Conservation (phyloP, 2,888 invertebrate genomes). For the Polydrusus cervinus region DNA sequence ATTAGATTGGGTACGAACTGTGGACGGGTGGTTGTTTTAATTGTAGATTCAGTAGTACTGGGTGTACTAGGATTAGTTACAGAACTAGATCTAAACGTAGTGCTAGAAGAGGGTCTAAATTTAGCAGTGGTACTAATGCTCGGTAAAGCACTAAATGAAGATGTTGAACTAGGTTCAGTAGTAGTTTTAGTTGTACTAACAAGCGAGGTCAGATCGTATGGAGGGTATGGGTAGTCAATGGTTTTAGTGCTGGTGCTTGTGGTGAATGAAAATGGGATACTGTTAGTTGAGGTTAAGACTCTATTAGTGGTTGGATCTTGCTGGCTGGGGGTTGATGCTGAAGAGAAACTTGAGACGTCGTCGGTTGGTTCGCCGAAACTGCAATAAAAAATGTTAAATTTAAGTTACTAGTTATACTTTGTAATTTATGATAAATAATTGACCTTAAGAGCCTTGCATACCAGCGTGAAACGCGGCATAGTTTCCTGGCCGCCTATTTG, state of each 20-base stretch:
- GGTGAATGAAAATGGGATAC: constrained; percentile 40
- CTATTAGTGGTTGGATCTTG: constrained; percentile 16
- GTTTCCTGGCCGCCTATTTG: no score
- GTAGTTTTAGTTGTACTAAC: constrained; percentile 47
- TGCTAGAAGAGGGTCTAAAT: no score
- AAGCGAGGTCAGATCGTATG: constrained; percentile 30
- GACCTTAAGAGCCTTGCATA: no score
- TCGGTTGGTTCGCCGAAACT: constrained; percentile 11
- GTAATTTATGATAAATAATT: no score
- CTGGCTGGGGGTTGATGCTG: constrained; percentile 3
- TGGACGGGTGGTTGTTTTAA: not conserved
- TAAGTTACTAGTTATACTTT: no score
- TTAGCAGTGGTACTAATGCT: no score
- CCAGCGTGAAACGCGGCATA: no score
- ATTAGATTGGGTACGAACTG: constrained; percentile 41
- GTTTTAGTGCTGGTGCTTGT: constrained; percentile 43
- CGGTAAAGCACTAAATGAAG: constrained; percentile 37
- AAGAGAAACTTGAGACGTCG: constrained; percentile 6
- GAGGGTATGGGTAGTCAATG: constrained; percentile 35
- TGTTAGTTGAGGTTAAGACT: constrained; percentile 46
- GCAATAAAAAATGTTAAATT: not conserved
- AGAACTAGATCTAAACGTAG: no score
- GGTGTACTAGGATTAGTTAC: constrained; percentile 12
- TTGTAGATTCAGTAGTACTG: constrained; percentile 24
- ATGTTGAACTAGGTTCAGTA: constrained; percentile 33